Evolutionary conservation across 2,113 vertebrate species (phyloP).

Genomic region (Neolamprologus devosi): DNA sequence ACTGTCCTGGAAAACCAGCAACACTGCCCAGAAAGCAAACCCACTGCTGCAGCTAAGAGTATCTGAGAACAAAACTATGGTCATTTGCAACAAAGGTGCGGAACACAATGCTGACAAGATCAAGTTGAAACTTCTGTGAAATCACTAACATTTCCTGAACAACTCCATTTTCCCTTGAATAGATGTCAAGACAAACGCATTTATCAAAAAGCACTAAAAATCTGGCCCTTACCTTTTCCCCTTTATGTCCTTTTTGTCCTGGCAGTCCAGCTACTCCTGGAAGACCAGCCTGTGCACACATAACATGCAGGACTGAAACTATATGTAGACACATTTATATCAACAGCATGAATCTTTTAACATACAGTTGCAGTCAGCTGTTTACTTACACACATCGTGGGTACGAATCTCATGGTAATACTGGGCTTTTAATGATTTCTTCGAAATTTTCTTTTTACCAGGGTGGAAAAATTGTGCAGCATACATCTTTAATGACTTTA

Average conservation of each 20-base stretch:
- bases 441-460: neutral
- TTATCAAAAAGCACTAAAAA: neutral
- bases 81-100: neutral
- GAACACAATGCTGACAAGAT: neutral
- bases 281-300: constrained; percentile 71
- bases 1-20: neutral
- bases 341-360: neutral
- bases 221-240: constrained; percentile 67
- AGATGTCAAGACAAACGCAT: neutral
- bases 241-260: constrained; percentile 77
- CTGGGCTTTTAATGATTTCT: neutral
- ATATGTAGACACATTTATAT: neutral
- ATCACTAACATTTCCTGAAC: neutral
- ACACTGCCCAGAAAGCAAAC: neutral
- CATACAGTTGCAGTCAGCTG: neutral
- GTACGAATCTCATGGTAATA: neutral
- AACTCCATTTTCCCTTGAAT: neutral
- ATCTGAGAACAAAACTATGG: neutral
- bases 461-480: neutral
- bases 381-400: neutral
- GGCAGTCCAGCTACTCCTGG: constrained; percentile 71
- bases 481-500: neutral
- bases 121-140: neutral
- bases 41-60: neutral
- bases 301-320: neutral